Conservation (phyloP, 1,140 invertebrate genomes). For the Orchesella cincta region DNA sequence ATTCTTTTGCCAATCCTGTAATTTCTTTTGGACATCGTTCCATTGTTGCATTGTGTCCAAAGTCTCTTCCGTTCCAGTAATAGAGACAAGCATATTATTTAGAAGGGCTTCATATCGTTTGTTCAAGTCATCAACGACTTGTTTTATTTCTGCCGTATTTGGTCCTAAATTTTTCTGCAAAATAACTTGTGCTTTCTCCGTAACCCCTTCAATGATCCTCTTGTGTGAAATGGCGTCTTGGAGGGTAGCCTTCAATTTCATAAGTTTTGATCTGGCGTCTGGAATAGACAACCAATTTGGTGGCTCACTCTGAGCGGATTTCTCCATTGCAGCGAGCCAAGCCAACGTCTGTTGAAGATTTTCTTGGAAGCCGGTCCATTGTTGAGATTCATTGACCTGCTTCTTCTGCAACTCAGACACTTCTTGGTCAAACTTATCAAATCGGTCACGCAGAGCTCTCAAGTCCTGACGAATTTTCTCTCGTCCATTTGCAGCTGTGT, state of each 20-base stretch:
- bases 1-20: slow-evolving; percentile 84
- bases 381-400: slow-evolving; percentile 79
- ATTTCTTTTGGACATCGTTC: slow-evolving; percentile 77
- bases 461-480: slow-evolving; percentile 83
- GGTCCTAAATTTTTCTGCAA: slow-evolving; percentile 60
- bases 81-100: slow-evolving; percentile 63
- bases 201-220: slow-evolving; percentile 81
- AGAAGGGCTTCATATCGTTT: slow-evolving; percentile 73
- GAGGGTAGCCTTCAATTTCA: slow-evolving; percentile 79
- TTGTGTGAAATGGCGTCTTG: slow-evolving; percentile 90
- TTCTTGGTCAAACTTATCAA: slow-evolving; percentile 79
- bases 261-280: slow-evolving; percentile 81
- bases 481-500: slow-evolving; percentile 84
- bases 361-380: slow-evolving; percentile 82
- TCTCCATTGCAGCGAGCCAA: slow-evolving; percentile 87
- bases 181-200: slow-evolving; percentile 79
- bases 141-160: slow-evolving; percentile 62
- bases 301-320: slow-evolving; percentile 72
- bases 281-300: slow-evolving; percentile 72
- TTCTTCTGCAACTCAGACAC: slow-evolving; percentile 79
- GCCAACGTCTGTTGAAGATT: slow-evolving; percentile 75
- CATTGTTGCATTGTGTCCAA: slow-evolving; percentile 80
- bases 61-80: slow-evolving; percentile 72
- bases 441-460: slow-evolving; percentile 70
- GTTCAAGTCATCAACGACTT: slow-evolving; percentile 69